phyloP scores from a whole-genome alignment of 2,797 vertebrate genomes.

The Molossus molossus region DNA sequence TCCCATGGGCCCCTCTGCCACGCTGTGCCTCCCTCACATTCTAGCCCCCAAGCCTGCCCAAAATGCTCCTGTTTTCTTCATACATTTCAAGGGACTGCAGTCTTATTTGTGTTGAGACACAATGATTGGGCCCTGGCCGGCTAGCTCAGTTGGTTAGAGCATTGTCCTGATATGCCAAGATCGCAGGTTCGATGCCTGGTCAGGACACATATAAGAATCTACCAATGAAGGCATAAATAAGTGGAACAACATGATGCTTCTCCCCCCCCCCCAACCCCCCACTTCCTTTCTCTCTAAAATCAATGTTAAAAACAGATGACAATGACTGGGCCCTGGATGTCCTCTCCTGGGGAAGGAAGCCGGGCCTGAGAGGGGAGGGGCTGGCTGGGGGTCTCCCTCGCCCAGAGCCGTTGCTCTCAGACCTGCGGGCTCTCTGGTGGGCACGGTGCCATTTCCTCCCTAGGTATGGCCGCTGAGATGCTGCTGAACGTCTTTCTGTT shows the following conservation, averaged over 20 bases:
- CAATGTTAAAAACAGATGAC: neutral
- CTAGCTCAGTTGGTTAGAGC: neutral
- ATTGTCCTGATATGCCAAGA: neutral
- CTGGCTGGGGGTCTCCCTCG: neutral
- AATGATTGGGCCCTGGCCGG: neutral
- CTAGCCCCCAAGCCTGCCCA: neutral
- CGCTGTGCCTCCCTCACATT: neutral
- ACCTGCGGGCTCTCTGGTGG: neutral
- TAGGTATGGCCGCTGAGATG: neutral
- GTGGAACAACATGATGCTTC: neutral
- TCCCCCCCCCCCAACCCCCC: neutral
- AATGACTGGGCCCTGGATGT: neutral
- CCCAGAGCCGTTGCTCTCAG: accelerated
- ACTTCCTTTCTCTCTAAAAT: neutral
- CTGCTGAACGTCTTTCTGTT: neutral
- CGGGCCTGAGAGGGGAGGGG: too few species aligned
- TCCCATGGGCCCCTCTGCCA: neutral
- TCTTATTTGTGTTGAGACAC: neutral
- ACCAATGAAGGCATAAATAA: neutral
- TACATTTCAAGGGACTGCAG: neutral
- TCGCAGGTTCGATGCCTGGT: neutral
- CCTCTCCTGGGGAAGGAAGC: neutral
- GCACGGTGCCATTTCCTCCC: neutral
- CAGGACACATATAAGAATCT: neutral
- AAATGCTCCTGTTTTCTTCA: neutral